Conservation (phyloP, 2,888 invertebrate genomes). For the Parelbella ahira region DNA sequence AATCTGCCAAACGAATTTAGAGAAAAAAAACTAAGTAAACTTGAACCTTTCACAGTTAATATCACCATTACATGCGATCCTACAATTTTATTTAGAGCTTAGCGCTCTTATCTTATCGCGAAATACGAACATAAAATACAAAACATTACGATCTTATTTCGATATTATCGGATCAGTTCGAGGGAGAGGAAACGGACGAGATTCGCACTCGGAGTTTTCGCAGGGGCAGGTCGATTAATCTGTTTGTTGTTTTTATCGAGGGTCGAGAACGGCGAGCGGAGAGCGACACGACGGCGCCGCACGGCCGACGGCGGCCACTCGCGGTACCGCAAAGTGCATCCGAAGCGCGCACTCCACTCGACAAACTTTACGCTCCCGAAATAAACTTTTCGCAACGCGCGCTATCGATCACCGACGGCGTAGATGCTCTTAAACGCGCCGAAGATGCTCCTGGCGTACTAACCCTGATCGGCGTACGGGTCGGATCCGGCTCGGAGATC, state of each 20-base stretch:
- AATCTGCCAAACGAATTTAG: too few relatives aligned
- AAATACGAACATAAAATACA: slow-evolving; percentile 67
- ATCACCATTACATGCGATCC: slow-evolving; percentile 75
- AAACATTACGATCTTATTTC: slow-evolving; percentile 55
- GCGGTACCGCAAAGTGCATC: slow-evolving; percentile 71
- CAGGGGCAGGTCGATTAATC: slow-evolving; percentile 69
- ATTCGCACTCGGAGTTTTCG: slow-evolving; percentile 52
- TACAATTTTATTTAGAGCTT: slow-evolving; percentile 73
- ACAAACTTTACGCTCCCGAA: slow-evolving; percentile 66
- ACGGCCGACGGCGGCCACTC: slow-evolving; percentile 67
- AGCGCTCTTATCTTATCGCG: slow-evolving; percentile 68
- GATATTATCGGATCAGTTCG: slow-evolving; percentile 41
- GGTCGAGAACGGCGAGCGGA: slow-evolving; percentile 61
- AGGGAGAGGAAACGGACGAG: slow-evolving; percentile 44
- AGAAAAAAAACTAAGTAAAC: slow-evolving; percentile 64
- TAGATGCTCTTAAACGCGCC: slow-evolving; percentile 41
- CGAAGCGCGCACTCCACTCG: slow-evolving; percentile 70
- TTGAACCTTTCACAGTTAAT: slow-evolving; percentile 69
- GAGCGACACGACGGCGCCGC: slow-evolving; percentile 72
- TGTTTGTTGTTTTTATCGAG: slow-evolving; percentile 76
- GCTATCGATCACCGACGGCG: slow-evolving; percentile 51
- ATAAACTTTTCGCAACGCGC: slow-evolving; percentile 65
- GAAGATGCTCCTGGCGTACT: slow-evolving; percentile 52
- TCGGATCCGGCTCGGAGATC: slow-evolving; percentile 69
- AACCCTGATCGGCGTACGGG: slow-evolving; percentile 74